Base-by-base conservation (phyloP, 2,113 vertebrate species). In the Xiphophorus maculatus region DNA sequence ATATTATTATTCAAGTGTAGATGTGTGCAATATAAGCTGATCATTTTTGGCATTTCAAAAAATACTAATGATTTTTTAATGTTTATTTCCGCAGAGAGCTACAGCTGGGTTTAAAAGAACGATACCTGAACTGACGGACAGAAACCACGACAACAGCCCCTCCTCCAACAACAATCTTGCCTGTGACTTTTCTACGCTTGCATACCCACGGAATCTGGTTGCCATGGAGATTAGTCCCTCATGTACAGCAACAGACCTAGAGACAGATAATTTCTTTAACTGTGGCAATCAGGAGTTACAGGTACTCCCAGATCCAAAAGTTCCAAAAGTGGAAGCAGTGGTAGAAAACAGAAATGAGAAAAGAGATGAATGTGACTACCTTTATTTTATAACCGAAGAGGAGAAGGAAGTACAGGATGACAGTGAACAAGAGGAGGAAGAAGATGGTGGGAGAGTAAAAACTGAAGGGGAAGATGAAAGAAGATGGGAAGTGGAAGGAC, bases 161-260 rank as follows among this genome's bases (percentile, higher is more conserved):
- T 58, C 51, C 9, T 25, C 17, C 1, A 71, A 77, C 83, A 14
- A 3, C 27, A 72, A 73, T 70, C 48, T 67, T 1, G 60, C 25
- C 17, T 61, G 69, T 76, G 4, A 74, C 58, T 62, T 69, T 51
- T n/a, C 68, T 5, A 48, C 35, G 44, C 32, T 77, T 37, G 3
- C 64, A 74, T 81, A 66, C 37, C 54, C 78, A 25, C 30, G 72
- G 2, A 63, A 83, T 60, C 37, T 84, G 27, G 83, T 84, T 71
- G 42, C 80, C 81, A 91, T 90, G 90, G 91, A 90, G 73, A 89
- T 87, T 60, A 86, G 81, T 33, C 80, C 91, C 17, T 85, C 87
- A 0, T 54, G 73, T 19, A 82, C 73, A 0, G 51, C 58, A 14
- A 65, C 81, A 17, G 76, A 86, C 27, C 63, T 74, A 1, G 88